phyloP scores from a whole-genome alignment of 37 sponge, comb jelly and placozoan genomes.

The Tethya wilhelma region DNA sequence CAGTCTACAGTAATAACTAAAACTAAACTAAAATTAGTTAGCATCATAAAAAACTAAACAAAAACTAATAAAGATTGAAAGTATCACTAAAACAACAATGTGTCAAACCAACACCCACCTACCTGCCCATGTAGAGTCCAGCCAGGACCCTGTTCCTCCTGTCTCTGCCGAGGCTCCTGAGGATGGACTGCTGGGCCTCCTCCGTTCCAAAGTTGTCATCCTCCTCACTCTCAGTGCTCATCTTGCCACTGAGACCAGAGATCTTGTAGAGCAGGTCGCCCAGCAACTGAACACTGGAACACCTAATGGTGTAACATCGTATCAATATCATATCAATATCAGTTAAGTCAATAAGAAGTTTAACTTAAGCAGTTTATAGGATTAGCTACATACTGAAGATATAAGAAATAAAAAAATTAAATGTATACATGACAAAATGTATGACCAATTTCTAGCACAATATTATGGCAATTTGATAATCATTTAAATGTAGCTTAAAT shows the following conservation, averaged over 20 bases:
- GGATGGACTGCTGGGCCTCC: constrained; percentile 70
- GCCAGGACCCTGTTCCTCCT: constrained; percentile 90
- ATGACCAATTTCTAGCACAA: too few relatives aligned
- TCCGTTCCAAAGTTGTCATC: constrained; percentile 99
- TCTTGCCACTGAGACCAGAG: constrained; percentile 96
- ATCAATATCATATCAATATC: too few relatives aligned
- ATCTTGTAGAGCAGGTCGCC: constrained; percentile 96
- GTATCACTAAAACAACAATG: too few relatives aligned
- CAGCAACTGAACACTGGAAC: constrained; percentile 87
- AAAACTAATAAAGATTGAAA: too few relatives aligned
- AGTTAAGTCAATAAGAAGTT: too few relatives aligned
- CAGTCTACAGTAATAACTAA: too few relatives aligned
- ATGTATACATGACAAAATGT: background rate
- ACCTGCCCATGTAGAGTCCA: constrained; percentile 97
- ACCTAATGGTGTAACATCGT: constrained; percentile 28
- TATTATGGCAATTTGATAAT: too few relatives aligned
- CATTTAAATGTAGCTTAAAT: too few relatives aligned
- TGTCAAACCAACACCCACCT: constrained; percentile 7
- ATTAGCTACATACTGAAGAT: too few relatives aligned
- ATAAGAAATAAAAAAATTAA: background rate
- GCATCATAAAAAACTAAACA: too few relatives aligned
- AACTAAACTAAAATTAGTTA: too few relatives aligned
- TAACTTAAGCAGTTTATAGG: too few relatives aligned
- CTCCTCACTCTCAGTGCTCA: constrained; percentile 94
- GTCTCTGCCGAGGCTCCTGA: constrained; percentile 76